Evolutionary conservation across 2,113 vertebrate genomes (phyloP).

Genomic region (Semnornis frantzii): DNA sequence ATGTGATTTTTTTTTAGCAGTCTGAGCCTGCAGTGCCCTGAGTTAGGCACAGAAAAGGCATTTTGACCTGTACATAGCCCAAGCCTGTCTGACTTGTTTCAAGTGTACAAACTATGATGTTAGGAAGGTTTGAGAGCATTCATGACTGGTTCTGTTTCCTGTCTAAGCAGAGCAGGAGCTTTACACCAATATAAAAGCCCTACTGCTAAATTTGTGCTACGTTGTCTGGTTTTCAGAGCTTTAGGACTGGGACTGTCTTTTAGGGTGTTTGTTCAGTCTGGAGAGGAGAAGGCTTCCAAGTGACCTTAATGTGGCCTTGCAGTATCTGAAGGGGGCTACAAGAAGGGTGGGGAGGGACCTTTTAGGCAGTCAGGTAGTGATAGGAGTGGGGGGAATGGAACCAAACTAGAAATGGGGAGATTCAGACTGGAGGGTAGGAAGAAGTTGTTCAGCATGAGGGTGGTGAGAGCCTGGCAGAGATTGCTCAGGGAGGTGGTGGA

Average conservation of each 20-base stretch:
- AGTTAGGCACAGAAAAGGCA: not conserved
- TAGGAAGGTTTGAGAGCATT: not conserved
- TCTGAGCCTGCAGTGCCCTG: not conserved
- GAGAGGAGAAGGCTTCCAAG: too few relatives aligned
- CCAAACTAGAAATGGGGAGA: too few relatives aligned
- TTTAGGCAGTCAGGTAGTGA: too few relatives aligned
- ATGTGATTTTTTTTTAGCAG: not conserved
- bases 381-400: too few relatives aligned
- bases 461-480: too few relatives aligned
- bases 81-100: not conserved
- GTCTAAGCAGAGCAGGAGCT: not conserved
- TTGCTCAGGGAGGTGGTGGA: too few relatives aligned
- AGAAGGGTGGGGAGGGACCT: too few relatives aligned
- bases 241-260: not conserved
- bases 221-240: not conserved
- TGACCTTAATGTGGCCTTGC: too few relatives aligned
- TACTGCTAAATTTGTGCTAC: not conserved
- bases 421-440: too few relatives aligned
- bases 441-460: too few relatives aligned
- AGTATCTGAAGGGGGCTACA: too few relatives aligned
- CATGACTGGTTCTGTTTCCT: not conserved
- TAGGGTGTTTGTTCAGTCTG: not conserved
- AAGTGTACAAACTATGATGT: not conserved
- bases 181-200: rapidly evolving
- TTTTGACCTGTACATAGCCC: not conserved